phyloP scores from a whole-genome alignment of 2,113 vertebrate genomes.

The Mola mola region DNA sequence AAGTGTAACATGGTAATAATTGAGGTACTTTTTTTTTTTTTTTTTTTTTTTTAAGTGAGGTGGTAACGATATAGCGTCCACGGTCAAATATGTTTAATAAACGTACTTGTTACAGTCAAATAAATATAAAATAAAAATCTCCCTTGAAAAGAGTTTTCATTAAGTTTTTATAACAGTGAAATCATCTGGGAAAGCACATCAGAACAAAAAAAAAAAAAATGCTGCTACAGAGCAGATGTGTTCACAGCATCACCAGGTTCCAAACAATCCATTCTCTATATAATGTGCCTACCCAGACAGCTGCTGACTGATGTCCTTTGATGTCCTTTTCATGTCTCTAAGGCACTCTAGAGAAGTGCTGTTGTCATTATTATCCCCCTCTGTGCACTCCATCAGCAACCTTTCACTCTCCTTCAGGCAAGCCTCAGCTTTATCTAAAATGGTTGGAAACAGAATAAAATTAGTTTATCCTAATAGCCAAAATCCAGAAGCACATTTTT shows the following conservation, averaged over 20 bases:
- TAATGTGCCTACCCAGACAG: conserved; percentile 62
- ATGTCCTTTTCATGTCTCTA: conserved; percentile 62
- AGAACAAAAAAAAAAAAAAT: not conserved
- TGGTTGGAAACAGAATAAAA: too few species aligned
- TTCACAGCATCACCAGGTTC: not conserved
- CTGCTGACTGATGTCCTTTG: conserved; percentile 71
- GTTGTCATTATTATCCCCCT: conserved; percentile 54
- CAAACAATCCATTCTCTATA: not conserved
- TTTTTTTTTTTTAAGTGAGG: not conserved
- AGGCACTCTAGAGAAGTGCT: conserved; percentile 64
- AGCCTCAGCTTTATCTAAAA: conserved; percentile 69
- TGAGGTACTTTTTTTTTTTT: not conserved
- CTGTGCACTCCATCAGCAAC: conserved; percentile 67
- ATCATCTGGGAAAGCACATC: too few species aligned
- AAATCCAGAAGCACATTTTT: too few species aligned
- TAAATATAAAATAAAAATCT: not conserved
- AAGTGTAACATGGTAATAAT: not conserved
- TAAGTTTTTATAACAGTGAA: not conserved
- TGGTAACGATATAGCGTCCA: too few species aligned
- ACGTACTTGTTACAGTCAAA: not conserved
- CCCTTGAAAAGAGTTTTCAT: not conserved
- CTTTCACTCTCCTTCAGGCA: conserved; percentile 72
- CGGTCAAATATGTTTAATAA: not conserved
- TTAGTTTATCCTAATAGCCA: too few species aligned
- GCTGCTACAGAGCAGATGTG: not conserved